Conservation (phyloP, 2,888 invertebrate genomes). For the Creontiades dilutus region DNA sequence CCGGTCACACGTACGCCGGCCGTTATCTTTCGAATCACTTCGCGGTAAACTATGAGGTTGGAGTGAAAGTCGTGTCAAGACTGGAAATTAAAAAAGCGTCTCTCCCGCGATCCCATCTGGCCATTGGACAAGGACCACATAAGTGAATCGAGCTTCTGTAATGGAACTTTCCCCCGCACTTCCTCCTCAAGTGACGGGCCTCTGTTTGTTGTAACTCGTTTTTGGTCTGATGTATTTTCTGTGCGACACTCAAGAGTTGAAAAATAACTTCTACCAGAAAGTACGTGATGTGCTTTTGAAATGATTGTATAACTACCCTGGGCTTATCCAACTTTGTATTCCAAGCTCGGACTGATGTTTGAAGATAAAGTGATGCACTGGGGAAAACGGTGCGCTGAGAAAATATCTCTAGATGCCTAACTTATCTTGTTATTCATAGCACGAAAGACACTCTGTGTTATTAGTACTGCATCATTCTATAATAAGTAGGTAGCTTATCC, state of each 20-base stretch:
- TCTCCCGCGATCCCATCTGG: not conserved
- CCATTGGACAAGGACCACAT: not conserved
- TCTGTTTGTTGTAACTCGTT: not conserved
- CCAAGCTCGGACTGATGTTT: not conserved
- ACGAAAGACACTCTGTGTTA: not conserved
- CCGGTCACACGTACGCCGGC: not conserved
- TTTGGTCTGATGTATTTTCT: not conserved
- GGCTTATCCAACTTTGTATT: not conserved
- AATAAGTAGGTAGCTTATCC: no score
- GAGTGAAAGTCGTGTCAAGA: constrained; percentile 34
- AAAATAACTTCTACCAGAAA: not conserved
- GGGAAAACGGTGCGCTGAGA: not conserved
- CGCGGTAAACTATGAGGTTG: not conserved
- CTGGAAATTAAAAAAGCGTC: constrained; percentile 8
- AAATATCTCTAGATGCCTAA: not conserved
- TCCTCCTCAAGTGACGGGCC: not conserved
- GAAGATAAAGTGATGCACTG: not conserved
- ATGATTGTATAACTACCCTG: not conserved
- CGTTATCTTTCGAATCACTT: not conserved
- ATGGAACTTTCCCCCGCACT: not conserved
- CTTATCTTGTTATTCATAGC: not conserved
- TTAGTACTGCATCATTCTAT: no score
- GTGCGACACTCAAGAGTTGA: not conserved
- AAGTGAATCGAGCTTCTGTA: constrained; percentile 13
- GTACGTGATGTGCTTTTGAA: not conserved